Base-by-base conservation (phyloP, 53 echinoderm and acorn worm species). In the Temnopleurus reevesii region DNA sequence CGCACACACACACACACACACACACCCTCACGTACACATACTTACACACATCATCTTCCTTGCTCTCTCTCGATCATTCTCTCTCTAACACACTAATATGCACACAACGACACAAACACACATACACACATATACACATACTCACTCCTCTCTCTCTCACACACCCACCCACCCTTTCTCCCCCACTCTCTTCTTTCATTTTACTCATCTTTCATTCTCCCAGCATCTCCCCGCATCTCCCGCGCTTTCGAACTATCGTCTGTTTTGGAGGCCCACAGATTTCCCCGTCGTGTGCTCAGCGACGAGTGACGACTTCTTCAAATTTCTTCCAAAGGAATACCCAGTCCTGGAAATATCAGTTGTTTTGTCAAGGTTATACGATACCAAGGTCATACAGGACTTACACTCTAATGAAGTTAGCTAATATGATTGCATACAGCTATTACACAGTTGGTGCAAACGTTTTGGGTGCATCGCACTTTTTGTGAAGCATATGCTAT, bases 221-320 rank as follows among this genome's bases (percentile, higher is more conserved):
- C n/a, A n/a, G n/a, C n/a, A n/a, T n/a, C n/a, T n/a, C n/a, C n/a
- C n/a, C n/a, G n/a, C n/a, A n/a, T n/a, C n/a, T n/a, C n/a, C n/a
- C n/a, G n/a, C n/a, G n/a, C n/a, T n/a, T n/a, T n/a, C n/a, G n/a
- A n/a, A n/a, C n/a, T n/a, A 21, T n/a, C 71, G n/a, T 5, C 7
- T 21, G 71, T 41, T 41, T 18, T 71, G 6, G 41, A 71, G 6
- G n/a, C 41, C 71, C n/a, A 38, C 71, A n/a, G 19, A n/a, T 38
- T 71, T 41, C 15, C 71, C 43, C 21, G 71, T 23, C 36, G 71
- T 19, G 23, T 41, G 71, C 71, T 23, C 36, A 71, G 36, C 43
- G 71, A 71, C 41, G 71, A 71, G 71, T 71, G 71, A 71, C 71
- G 41, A 71, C 41, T 71, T 12, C 36, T 13, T 63, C 33, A 9